Conservation (phyloP, 2,797 vertebrate genomes). For the Pangasius larnaudii region DNA sequence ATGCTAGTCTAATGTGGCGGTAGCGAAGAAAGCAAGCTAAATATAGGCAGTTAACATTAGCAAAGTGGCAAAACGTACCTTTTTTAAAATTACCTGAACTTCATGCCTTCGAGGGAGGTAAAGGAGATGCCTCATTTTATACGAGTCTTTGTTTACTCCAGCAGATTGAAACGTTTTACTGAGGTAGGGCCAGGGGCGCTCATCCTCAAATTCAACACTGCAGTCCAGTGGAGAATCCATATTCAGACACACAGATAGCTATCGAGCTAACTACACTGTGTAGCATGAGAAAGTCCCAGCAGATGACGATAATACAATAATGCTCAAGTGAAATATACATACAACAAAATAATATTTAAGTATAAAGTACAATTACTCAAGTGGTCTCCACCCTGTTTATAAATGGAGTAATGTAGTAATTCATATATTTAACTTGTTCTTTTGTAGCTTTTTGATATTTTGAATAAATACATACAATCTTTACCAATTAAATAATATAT, state of each 20-base stretch:
- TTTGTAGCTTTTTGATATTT: neutral
- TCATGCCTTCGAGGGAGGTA: neutral
- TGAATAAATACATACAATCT: neutral
- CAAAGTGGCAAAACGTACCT: neutral
- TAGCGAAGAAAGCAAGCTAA: neutral
- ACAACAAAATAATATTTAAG: neutral
- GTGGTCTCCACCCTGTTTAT: neutral
- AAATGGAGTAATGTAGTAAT: neutral
- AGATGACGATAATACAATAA: too few species aligned
- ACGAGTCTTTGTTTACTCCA: neutral
- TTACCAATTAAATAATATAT: neutral
- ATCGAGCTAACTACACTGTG: too few species aligned
- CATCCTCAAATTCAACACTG: too few species aligned
- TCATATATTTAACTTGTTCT: neutral
- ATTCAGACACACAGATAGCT: too few species aligned
- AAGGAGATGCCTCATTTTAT: neutral
- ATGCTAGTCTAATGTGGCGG: neutral
- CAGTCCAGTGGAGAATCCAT: too few species aligned
- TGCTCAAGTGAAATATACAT: too few species aligned
- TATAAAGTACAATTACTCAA: neutral
- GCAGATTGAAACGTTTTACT: neutral
- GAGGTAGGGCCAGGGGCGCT: too few species aligned
- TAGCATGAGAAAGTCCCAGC: too few species aligned
- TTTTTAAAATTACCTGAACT: neutral
- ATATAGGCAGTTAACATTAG: neutral